Conservation (phyloP, 2,797 vertebrate genomes). For the Artibeus lituratus region DNA sequence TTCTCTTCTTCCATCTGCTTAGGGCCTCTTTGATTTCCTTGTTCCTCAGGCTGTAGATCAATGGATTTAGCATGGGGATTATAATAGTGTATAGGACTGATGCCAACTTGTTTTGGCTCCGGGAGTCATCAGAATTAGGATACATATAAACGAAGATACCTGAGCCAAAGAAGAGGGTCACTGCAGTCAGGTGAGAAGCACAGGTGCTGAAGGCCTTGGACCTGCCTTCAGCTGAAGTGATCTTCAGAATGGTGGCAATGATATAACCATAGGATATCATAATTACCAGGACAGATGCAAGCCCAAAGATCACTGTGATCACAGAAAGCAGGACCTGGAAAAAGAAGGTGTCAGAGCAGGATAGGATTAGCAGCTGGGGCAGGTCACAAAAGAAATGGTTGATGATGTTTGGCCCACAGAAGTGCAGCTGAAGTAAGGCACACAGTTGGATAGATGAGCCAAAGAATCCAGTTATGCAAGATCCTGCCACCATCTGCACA, state of each 20-base stretch:
- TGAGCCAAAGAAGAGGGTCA: conserved; percentile 53
- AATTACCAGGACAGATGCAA: not conserved
- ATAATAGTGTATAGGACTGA: conserved; percentile 37
- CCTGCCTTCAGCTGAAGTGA: conserved; percentile 22
- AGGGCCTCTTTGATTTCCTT: conserved; percentile 52
- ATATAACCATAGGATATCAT: conserved; percentile 27
- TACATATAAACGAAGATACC: conserved; percentile 42
- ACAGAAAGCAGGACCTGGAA: conserved; percentile 3
- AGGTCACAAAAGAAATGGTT: conserved; percentile 53
- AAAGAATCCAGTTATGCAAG: not conserved
- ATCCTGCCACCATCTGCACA: not conserved
- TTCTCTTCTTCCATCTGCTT: not conserved
- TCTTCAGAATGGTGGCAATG: not conserved
- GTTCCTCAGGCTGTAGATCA: conserved; percentile 46
- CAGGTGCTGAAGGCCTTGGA: conserved; percentile 60
- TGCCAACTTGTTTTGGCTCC: conserved; percentile 36
- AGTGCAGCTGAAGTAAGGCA: conserved; percentile 39
- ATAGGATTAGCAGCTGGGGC: not conserved
- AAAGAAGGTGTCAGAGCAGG: conserved; percentile 12
- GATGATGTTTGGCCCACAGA: conserved; percentile 51
- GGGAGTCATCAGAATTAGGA: not conserved
- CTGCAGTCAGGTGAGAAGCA: conserved; percentile 46
- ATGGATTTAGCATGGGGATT: conserved; percentile 44
- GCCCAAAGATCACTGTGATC: not conserved
- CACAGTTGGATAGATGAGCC: conserved; percentile 19